These are phyloP conservation scores for Sylvia atricapilla DNA, from an alignment of 2,113 vertebrate genomes.

Conservation along the genomic window DNA sequence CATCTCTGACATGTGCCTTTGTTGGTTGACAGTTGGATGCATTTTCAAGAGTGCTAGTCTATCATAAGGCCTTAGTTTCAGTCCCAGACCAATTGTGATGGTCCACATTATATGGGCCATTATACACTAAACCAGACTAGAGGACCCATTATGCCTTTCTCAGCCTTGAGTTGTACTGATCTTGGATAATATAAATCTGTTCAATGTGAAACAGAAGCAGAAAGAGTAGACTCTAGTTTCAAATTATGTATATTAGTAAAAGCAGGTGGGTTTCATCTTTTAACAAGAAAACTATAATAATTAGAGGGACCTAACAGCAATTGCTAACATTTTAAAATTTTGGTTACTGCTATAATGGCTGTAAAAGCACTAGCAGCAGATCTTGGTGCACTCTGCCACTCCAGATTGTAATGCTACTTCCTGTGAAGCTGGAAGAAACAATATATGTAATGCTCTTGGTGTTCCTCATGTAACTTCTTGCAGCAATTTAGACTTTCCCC, in stretches of 20 bases:
- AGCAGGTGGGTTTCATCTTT: not conserved
- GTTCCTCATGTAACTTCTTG: not conserved
- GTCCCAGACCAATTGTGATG: not conserved
- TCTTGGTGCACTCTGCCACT: not conserved
- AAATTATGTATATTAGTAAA: not conserved
- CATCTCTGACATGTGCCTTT: not conserved
- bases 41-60: not conserved
- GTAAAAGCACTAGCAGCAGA: not conserved
- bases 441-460: not conserved
- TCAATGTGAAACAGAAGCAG: not conserved
- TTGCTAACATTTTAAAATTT: not conserved
- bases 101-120: accelerated
- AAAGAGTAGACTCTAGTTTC: not conserved
- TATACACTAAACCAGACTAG: not conserved
- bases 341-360: not conserved
- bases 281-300: not conserved
- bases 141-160: not conserved
- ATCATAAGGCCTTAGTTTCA: not conserved
- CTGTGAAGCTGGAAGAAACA: accelerated
- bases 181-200: not conserved
- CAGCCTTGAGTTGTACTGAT: not conserved
- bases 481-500: not conserved
- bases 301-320: not conserved
- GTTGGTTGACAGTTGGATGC: not conserved
- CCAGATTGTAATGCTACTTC: accelerated